Evolutionary conservation across 2,888 invertebrate genomes (phyloP).

Genomic region (Lamellibrachia columna): DNA sequence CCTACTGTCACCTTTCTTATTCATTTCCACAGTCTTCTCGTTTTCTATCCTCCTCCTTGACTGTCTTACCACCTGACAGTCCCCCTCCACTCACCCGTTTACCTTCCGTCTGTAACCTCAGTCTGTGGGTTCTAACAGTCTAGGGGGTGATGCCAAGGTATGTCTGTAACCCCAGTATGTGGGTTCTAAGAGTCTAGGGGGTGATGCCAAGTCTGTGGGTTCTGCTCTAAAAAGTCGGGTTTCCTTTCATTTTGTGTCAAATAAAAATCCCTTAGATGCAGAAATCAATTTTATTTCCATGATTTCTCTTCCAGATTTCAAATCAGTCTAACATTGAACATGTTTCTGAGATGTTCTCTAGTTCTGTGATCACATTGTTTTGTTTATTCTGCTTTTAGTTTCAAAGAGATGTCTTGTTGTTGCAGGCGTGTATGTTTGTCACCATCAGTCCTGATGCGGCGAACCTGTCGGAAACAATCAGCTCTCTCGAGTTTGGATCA

Average conservation of each 20-base stretch:
- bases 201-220: no score
- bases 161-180: conserved; percentile 57
- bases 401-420: conserved; percentile 34
- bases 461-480: conserved; percentile 59
- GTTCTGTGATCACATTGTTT: background rate
- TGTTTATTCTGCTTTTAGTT: background rate
- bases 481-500: conserved; percentile 62
- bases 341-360: background rate
- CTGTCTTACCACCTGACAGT: no score
- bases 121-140: conserved; percentile 37
- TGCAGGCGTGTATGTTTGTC: conserved; percentile 64
- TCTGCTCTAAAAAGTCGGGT: background rate
- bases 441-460: conserved; percentile 60
- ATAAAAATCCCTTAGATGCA: background rate
- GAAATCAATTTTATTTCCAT: background rate
- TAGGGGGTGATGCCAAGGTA: conserved; percentile 66
- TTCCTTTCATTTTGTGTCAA: background rate
- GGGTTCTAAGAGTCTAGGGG: no score
- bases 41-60: no score
- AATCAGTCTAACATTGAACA: background rate
- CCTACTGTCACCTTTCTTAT: no score
- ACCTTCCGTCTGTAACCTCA: no score
- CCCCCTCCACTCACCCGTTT: no score
- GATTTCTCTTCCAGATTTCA: background rate
- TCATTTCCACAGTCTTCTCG: no score